Conservation (phyloP, 2,797 vertebrate species). For the Tauraco hartlaubi region DNA sequence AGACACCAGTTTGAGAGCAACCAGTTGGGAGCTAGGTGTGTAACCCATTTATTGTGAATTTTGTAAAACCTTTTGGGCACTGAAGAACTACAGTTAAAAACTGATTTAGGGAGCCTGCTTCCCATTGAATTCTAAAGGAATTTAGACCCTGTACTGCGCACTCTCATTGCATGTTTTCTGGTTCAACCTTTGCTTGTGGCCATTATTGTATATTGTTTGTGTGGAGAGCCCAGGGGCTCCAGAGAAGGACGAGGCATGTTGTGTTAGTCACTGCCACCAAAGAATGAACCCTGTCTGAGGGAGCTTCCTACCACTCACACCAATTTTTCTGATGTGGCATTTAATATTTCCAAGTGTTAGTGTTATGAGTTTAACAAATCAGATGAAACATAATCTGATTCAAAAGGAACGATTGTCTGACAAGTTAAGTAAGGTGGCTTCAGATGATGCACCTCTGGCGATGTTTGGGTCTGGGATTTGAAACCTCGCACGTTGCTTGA, state of each 20-base stretch:
- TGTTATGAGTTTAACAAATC: background rate
- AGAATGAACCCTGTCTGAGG: background rate
- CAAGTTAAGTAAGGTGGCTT: background rate
- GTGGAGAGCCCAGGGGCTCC: background rate
- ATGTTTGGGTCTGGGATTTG: background rate
- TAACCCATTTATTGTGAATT: background rate
- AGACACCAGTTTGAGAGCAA: background rate
- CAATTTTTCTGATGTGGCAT: background rate
- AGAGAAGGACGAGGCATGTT: background rate
- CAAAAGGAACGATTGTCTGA: background rate
- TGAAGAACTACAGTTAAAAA: background rate
- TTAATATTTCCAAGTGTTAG: background rate
- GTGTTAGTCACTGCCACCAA: background rate
- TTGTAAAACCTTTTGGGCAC: background rate
- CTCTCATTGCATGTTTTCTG: background rate
- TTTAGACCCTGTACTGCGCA: background rate
- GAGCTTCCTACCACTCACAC: background rate
- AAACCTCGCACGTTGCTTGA: background rate
- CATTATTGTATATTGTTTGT: background rate
- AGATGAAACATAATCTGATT: background rate
- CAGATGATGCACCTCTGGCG: background rate
- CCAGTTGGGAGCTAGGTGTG: background rate
- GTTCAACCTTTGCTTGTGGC: background rate
- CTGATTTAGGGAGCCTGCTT: background rate
- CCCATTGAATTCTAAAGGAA: background rate